Conservation (phyloP, 2,113 vertebrate species). For the Corythaixoides concolor region DNA sequence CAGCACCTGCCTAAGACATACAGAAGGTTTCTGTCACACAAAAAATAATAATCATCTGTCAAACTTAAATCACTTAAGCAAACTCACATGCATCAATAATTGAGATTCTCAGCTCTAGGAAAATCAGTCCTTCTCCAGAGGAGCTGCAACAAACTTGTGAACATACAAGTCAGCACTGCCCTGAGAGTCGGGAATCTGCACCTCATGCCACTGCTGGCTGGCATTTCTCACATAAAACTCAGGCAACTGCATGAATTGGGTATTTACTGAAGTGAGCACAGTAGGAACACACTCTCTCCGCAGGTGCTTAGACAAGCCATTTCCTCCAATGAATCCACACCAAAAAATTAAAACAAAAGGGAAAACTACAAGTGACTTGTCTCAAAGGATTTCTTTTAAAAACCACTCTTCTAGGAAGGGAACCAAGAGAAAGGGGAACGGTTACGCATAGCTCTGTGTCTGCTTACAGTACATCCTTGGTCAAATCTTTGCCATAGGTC, state of each 20-base stretch:
- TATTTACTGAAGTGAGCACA: no score
- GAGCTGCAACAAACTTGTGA: neutral
- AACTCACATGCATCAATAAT: neutral
- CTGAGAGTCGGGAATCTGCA: neutral
- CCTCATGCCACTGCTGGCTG: neutral
- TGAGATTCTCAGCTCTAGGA: neutral
- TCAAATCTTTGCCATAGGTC: neutral
- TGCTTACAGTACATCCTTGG: neutral
- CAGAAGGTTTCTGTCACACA: conserved; percentile 51
- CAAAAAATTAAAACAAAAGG: no score
- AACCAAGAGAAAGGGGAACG: no score
- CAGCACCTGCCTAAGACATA: conserved; percentile 32
- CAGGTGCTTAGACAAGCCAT: no score
- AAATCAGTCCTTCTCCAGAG: neutral
- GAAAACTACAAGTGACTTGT: no score
- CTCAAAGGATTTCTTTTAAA: no score
- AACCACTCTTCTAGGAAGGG: no score
- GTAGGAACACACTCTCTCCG: no score
- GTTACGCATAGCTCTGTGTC: neutral
- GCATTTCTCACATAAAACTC: no score
- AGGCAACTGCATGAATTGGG: no score
- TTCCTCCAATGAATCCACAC: no score
- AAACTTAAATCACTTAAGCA: neutral
- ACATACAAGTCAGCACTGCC: neutral
- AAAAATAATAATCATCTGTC: conserved; percentile 39